Evolutionary conservation across 2,797 vertebrate genomes (phyloP), one percentile per base, ranked within the genome.

Genomic region (Tapirus indicus): DNA sequence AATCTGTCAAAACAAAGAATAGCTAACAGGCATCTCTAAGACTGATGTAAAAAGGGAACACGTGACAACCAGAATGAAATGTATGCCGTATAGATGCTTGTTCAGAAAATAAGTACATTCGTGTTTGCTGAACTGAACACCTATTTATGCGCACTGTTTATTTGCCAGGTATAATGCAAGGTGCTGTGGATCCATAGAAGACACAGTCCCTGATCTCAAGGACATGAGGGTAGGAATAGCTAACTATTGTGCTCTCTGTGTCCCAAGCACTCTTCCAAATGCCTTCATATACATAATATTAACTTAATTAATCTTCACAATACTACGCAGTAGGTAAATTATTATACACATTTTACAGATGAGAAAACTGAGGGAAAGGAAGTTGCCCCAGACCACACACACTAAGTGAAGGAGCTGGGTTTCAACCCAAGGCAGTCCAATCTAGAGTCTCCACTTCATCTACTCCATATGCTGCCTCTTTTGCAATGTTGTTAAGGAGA

Each of bases 1-100:
- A 86, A 85, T 86, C 91, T 91, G 56, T 97, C 98, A 97, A 96
- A 97, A 97, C 91, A 96, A 97, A 95, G 77, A 91, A 88, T 88
- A 96, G 66, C 88, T 96, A 96, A 96, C 52, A 85, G 92, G 80
- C 68, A 54, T 78, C 54, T 92, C 41, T 64, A 49, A 91, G 21
- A 38, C n/a, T 92, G 91, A 95, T 88, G 85, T 35, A 66, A 95
- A 95, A 97, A 88, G 35, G 60, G 58, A 92, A 69, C 44, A 29
- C 4, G 10, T 77, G 44, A 52, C 94, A 75, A 49, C 9, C 23
- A 38, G 35, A 69, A 91, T 88, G 78, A 96, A 95, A 92, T 60
- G 14, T 78, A 52, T 77, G 44, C 62, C 74, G 12, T 74, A 60
- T 14, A 85, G 49, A 79, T 52, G 27, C 58, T 94, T 93, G 38